phyloP scores from a whole-genome alignment of 1,140 invertebrate species.

The Plectrocnemia conspersa region DNA sequence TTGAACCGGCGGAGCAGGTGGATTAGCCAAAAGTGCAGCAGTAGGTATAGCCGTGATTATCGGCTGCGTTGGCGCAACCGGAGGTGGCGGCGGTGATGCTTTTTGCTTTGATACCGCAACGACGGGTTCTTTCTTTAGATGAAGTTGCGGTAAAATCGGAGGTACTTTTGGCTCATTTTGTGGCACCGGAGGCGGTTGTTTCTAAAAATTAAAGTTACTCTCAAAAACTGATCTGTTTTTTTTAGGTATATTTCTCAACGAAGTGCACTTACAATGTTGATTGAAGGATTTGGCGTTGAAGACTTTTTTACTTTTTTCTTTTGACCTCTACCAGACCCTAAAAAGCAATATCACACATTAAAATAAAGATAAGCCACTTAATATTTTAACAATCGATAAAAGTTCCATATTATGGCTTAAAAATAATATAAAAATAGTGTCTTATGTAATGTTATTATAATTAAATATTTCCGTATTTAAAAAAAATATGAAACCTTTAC shows the following conservation, averaged over 20 bases:
- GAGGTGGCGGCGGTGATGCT: conserved; percentile 36
- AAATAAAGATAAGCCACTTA: too few relatives aligned
- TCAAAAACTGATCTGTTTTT: not conserved
- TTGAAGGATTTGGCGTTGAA: conserved; percentile 12
- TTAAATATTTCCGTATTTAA: too few relatives aligned
- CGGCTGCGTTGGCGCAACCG: conserved; percentile 23
- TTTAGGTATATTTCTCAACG: not conserved
- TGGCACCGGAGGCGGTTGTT: conserved; percentile 15
- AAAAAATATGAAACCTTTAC: too few relatives aligned
- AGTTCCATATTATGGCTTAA: too few relatives aligned
- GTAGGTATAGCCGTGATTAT: conserved; percentile 29
- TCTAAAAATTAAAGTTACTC: conserved; percentile 18
- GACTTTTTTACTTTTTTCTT: conserved; percentile 50
- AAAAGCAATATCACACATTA: not conserved
- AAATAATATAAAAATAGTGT: too few relatives aligned
- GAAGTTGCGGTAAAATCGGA: conserved; percentile 2
- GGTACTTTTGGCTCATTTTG: conserved; percentile 14
- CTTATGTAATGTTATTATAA: too few relatives aligned
- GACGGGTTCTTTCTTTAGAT: not conserved
- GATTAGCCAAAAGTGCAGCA: conserved; percentile 27
- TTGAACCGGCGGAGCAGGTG: conserved; percentile 29
- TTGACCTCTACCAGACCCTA: conserved; percentile 41
- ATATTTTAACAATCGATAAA: too few relatives aligned
- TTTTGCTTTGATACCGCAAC: conserved; percentile 34
- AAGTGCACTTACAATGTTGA: conserved; percentile 27